phyloP scores from a whole-genome alignment of 1,140 invertebrate genomes.

The Potamilus streckersoni region DNA sequence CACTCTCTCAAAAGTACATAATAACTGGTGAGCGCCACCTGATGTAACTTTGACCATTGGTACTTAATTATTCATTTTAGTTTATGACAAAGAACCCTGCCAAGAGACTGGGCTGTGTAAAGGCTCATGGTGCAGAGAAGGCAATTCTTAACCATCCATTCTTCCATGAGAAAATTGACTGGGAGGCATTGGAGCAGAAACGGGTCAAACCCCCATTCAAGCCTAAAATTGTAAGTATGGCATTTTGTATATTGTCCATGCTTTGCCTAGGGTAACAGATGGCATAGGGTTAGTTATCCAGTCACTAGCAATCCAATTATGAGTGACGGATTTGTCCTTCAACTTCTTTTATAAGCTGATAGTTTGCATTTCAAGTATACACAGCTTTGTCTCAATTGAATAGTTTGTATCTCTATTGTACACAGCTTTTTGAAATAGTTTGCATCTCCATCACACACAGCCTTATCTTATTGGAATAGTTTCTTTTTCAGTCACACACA shows the following conservation, averaged over 20 bases:
- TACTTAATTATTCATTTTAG: conserved; percentile 66
- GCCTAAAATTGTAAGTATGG: conserved; percentile 92
- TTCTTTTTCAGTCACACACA: too few species aligned
- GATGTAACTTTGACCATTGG: not conserved
- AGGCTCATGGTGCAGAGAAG: conserved; percentile 80
- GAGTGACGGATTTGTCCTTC: not conserved
- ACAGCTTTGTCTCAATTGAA: too few species aligned
- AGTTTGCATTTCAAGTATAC: too few species aligned
- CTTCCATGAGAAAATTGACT: conserved; percentile 94
- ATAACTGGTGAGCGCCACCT: too few species aligned
- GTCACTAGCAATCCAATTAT: too few species aligned
- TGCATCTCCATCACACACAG: too few species aligned
- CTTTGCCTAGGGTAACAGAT: not conserved
- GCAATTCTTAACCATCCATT: conserved; percentile 94
- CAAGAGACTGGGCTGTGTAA: conserved; percentile 91
- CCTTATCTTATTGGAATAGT: too few species aligned
- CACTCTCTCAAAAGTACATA: too few species aligned
- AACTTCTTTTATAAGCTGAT: not conserved
- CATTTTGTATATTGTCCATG: not conserved
- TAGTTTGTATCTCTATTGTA: too few species aligned
- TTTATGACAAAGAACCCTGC: conserved; percentile 99
- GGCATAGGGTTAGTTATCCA: too few species aligned
- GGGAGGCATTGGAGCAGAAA: conserved; percentile 90
- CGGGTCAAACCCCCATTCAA: conserved; percentile 96
- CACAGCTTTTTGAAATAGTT: too few species aligned